Evolutionary conservation across 2,113 vertebrate genomes (phyloP), one percentile per base, ranked within the genome.

Genomic region (Drymodes brunneopygia): DNA sequence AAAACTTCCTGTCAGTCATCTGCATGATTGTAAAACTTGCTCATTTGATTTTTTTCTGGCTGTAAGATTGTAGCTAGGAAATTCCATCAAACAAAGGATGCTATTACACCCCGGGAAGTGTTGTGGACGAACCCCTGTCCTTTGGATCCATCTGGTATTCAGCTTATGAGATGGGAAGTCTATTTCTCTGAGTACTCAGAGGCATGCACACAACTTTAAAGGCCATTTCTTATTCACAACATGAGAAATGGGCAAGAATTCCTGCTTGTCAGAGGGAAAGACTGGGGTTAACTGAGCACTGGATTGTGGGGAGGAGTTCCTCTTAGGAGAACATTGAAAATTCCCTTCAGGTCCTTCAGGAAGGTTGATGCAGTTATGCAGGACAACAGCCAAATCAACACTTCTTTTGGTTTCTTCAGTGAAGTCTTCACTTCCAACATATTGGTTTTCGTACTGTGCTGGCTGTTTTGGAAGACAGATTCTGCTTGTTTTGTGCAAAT

Each of bases 11-110:
- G 17, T 62, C 86, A 90, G 54, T 77, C 44, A 60, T 82, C 90
- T 96, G 94, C 94, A 92, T 92, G 72, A 94, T 45, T 72, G 77
- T 94, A 96, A 94, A 96, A 97, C 95, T 94, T 95, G 94, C 35
- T 90, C 3, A 1, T 48, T 88, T 88, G 14, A 5, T 58, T 91
- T 86, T 54, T 19, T 53, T 90, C 92, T 92, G 75, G 88, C 85
- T 42, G 2, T 45, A 80, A 81, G 36, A 70, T 40, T 3, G 81
- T 93, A 96, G 90, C 93, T 94, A 91, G 96, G 95, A 97, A 96
- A 88, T 96, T 97, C 97, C 96, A 97, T 47, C 70, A 72, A 70
- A 67, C 5, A 51, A 66, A 9, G 33, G 38, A 65, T 54, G 16
- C 22, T 40, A 3, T 67, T 72, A 23, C 2, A 18, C 8, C 11